Percentiles rank a stretch among this genome's conserved stretches.
phyloP scores from a whole-genome alignment of 2,113 vertebrate genomes.

The Dendropsophus ebraccatus region DNA sequence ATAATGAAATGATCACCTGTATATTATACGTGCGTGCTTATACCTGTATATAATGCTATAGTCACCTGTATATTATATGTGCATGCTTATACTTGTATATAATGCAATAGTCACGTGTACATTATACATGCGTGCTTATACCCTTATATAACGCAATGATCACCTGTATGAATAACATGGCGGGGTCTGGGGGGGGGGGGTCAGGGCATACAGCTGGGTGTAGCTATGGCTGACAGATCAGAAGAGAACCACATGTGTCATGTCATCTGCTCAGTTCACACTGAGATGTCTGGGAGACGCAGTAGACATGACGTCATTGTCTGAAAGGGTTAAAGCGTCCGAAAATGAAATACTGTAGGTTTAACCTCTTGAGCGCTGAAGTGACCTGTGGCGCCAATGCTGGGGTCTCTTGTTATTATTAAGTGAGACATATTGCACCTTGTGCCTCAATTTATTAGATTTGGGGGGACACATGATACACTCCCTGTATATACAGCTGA shows the following conservation, averaged over 20 bases:
- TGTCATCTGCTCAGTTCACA: not conserved
- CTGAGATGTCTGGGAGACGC: not conserved
- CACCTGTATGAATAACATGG: not conserved
- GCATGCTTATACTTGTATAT: too few species aligned
- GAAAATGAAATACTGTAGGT: too few species aligned
- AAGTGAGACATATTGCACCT: not conserved
- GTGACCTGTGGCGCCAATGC: too few species aligned
- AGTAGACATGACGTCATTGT: not conserved
- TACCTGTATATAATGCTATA: too few species aligned
- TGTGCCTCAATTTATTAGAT: not conserved
- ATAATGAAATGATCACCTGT: too few species aligned
- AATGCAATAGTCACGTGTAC: too few species aligned
- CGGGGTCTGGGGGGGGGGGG: not conserved
- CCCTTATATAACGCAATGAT: too few species aligned
- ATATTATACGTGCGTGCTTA: too few species aligned
- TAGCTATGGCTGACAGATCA: not conserved
- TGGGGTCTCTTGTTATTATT: not conserved
- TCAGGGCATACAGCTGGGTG: not conserved
- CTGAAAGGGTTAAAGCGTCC: not conserved
- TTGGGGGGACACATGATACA: not conserved
- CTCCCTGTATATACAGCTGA: not conserved
- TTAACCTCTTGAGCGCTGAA: not conserved
- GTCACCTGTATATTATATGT: too few species aligned
- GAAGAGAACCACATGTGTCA: not conserved
- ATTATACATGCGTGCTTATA: not conserved